Evolutionary conservation across 2,888 invertebrate species (phyloP).

Genomic region (Tipula helvola): DNA sequence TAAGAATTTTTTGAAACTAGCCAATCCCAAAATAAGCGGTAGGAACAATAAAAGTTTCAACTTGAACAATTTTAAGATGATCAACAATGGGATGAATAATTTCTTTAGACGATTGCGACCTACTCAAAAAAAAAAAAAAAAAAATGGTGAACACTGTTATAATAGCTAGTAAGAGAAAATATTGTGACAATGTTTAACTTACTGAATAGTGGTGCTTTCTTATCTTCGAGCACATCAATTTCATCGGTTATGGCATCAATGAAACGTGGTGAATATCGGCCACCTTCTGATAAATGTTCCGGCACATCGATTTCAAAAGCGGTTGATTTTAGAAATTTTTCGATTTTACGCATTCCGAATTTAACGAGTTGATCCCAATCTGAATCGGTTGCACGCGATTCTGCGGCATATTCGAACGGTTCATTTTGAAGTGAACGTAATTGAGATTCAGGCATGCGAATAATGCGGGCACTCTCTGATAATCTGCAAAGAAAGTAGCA

Average conservation of each 20-base stretch:
- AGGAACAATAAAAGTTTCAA: constrained; percentile 67
- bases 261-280: constrained; percentile 66
- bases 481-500: constrained; percentile 33
- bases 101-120: constrained; percentile 72
- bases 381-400: constrained; percentile 56
- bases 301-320: constrained; percentile 63
- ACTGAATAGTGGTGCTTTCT: constrained; percentile 70
- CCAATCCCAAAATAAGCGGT: constrained; percentile 70
- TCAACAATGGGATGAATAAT: constrained; percentile 66
- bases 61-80: constrained; percentile 74
- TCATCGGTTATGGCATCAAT: constrained; percentile 74
- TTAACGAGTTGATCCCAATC: constrained; percentile 74
- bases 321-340: constrained; percentile 64
- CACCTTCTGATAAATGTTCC: constrained; percentile 60
- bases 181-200: constrained; percentile 34
- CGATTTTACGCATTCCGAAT: constrained; percentile 60
- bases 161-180: constrained; percentile 7
- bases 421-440: constrained; percentile 56
- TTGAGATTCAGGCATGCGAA: constrained; percentile 54
- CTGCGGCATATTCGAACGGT: constrained; percentile 58
- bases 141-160: constrained; percentile 19
- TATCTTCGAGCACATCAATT: constrained; percentile 69
- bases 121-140: constrained; percentile 24
- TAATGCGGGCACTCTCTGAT: constrained; percentile 57
- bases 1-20: constrained; percentile 72